phyloP scores from a whole-genome alignment of 2,113 vertebrate species.

The Alaudala cheleensis region DNA sequence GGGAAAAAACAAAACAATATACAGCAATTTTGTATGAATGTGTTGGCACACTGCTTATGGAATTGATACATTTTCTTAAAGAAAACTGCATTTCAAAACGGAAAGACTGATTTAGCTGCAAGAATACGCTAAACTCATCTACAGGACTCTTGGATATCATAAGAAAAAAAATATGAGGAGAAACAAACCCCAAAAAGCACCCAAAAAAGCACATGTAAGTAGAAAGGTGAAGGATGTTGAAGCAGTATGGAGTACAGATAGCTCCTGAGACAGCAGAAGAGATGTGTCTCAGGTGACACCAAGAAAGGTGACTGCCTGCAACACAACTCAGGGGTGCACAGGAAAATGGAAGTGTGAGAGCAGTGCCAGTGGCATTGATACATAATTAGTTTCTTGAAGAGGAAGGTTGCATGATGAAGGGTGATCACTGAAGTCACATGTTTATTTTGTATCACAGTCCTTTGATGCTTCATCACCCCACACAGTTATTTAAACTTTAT shows the following conservation, averaged over 20 bases:
- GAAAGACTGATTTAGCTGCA: neutral
- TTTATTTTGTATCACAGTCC: neutral
- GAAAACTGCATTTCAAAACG: neutral
- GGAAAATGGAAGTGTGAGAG: neutral
- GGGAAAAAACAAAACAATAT: neutral
- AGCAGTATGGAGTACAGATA: neutral
- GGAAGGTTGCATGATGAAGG: neutral
- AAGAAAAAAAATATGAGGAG: neutral
- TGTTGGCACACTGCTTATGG: neutral
- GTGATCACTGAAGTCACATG: neutral
- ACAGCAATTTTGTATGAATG: neutral
- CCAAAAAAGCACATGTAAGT: neutral
- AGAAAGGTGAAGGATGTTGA: neutral
- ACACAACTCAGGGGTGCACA: neutral
- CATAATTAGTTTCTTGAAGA: neutral
- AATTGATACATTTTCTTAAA: neutral
- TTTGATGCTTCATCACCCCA: neutral
- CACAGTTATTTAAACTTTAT: accelerated
- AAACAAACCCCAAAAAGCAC: accelerated
- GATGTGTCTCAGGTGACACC: accelerated
- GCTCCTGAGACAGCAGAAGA: neutral
- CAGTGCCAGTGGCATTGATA: neutral
- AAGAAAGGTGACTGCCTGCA: neutral
- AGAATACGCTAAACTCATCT: neutral
- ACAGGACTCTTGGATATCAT: neutral